Conservation (phyloP, 2,797 vertebrate genomes). For the Leptatherina wallacei region DNA sequence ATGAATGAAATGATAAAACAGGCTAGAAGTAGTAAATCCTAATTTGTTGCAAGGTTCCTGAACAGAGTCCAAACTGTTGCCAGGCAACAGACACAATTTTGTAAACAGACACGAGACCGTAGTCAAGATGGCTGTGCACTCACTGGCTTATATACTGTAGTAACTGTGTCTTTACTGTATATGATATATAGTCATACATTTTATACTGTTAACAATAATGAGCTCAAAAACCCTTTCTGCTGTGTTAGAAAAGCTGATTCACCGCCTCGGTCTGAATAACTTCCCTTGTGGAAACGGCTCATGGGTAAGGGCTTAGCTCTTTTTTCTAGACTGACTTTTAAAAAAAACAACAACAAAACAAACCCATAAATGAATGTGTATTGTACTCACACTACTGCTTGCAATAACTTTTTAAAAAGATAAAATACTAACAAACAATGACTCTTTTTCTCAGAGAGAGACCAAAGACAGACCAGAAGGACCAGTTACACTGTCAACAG, state of each 20-base stretch:
- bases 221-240: constrained; percentile 59
- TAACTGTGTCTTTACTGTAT: background rate
- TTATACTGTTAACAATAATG: constrained; percentile 42
- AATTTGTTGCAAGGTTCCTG: background rate
- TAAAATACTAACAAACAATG: background rate
- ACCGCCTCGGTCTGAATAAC: constrained; percentile 77
- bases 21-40: too few relatives aligned
- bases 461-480: background rate
- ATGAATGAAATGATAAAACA: background rate
- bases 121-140: background rate
- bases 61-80: constrained; percentile 54
- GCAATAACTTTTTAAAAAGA: background rate
- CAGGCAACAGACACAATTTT: constrained; percentile 53
- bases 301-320: constrained; percentile 81
- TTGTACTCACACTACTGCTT: background rate
- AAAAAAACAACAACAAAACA: too few relatives aligned
- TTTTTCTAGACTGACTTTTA: background rate
- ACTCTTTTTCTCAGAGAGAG: constrained; percentile 67
- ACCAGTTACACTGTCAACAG: constrained; percentile 63
- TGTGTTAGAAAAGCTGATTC: constrained; percentile 77
- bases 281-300: constrained; percentile 87
- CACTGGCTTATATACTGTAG: background rate
- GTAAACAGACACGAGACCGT: constrained; percentile 44
- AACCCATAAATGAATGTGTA: background rate
- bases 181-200: background rate